Base-by-base conservation (phyloP, 2,113 vertebrate species). In the Columba livia region DNA sequence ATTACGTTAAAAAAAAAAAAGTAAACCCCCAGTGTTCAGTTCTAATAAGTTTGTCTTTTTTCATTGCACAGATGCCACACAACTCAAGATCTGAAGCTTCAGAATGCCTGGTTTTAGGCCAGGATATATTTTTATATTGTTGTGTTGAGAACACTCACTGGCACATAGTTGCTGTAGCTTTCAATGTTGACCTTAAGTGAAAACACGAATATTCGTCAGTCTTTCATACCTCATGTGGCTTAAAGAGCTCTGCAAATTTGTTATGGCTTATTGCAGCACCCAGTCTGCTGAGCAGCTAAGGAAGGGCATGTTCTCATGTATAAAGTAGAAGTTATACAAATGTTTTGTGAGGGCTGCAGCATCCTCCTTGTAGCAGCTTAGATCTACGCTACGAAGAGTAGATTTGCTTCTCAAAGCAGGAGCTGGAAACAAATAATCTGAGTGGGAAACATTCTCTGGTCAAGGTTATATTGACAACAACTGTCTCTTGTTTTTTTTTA, bases 1-100 rank as follows among this genome's bases (percentile, higher is more conserved):
- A 29, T 91, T 86, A 29, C 64, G 78, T 62, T n/a, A 1, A 60
- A 84, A 84, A 38, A 40, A 20, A 48, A 86, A 47, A 47, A 47
- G 8, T 47, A 47, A 47, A 9, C 32, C 23, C 5, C 74, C 53
- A 44, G 75, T 75, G 77, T 84, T 92, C 51, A 71, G 85, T 93
- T 95, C 93, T 96, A 95, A 94, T 96, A 53, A 96, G 93, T 73
- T 71, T 95, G 94, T 96, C 90, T 90, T 44, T 96, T 93, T 94
- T 71, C 0, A 21, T 95, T 96, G 96, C 94, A 94, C 88, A 93
- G 92, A 96, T 95, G 67, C 94, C 75, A 93, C 65, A 83, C 93
- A 96, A 95, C 85, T 66, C 94, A 96, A 96, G 93, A 96, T 84
- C 90, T 89, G 73, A 86, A 92, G 85, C 96, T 96, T 92, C 90